Percentiles rank a stretch among this genome's conserved stretches.
These are phyloP conservation scores for Muscidifurax raptorellus DNA, from an alignment of 1,140 invertebrate genomes.

Conservation along the genomic window DNA sequence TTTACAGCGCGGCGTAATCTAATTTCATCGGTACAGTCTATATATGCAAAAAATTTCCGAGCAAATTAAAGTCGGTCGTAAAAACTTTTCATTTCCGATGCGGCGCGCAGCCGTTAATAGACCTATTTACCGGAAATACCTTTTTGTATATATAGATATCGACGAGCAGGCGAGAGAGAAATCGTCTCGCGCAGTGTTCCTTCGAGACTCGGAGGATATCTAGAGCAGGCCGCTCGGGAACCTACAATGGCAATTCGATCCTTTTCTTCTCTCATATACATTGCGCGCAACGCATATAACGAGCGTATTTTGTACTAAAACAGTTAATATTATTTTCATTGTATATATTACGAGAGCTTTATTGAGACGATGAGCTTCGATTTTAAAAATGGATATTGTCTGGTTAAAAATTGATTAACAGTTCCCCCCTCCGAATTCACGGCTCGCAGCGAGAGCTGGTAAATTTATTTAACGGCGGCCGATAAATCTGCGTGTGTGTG, in stretches of 20 bases:
- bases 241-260: background rate
- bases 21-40: no score
- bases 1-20: background rate
- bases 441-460: no score
- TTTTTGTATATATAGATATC: background rate
- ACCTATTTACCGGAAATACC: conserved; percentile 3
- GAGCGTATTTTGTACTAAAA: background rate
- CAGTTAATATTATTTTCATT: no score
- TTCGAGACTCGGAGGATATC: background rate
- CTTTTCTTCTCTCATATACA: background rate
- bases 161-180: background rate
- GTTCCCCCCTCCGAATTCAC: background rate
- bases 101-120: background rate
- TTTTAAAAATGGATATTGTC: no score
- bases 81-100: background rate
- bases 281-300: background rate
- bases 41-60: background rate
- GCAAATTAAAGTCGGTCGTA: background rate
- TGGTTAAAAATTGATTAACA: background rate
- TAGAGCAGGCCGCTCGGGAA: conserved; percentile 21
- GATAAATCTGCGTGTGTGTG: no score
- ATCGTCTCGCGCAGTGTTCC: background rate
- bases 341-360: background rate
- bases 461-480: conserved; percentile 3
- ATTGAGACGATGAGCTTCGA: background rate